Evolutionary conservation across 2,888 invertebrate species (phyloP), one percentile per base, ranked within the genome.

Genomic region (Ichneumoninae sp.): DNA sequence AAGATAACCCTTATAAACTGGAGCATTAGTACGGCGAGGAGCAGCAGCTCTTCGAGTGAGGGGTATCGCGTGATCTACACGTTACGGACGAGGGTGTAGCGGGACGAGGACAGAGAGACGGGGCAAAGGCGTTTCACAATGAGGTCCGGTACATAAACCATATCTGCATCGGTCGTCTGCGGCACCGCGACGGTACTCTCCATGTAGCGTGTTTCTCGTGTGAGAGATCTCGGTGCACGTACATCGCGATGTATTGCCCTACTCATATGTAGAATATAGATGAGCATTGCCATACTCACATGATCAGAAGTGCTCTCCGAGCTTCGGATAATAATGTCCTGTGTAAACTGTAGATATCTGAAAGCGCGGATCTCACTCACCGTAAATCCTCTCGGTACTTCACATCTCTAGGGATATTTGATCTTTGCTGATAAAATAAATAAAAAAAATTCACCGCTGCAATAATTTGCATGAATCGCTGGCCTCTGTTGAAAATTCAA

Each of bases 1-100:
- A 81, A 90, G 91, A 92, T 92, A 92, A 91, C 91, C 91, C 91
- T 92, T 91, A 92, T 92, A 92, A 93, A 93, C 92, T 92, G 91
- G 92, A 92, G 92, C 92, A 93, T 93, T 93, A 93, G 93, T 90
- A 89, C 91, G 89, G 88, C 90, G 91, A 88, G 89, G 91, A 91
- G 90, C 89, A 88, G 86, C 83, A 83, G 78, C 69, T 83, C 84
- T 81, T 82, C 66, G 77, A 78, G 76, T 33, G 75, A 71, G 75
- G 44, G 81, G 81, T 88, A 88, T 86, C 88, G 80, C 71, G 74
- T 85, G 84, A 87, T 86, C 87, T 88, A 83, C 83, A 85, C 83
- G 83, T 73, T 81, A 73, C 79, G 54, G 66, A 81, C 68, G 69
- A 66, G 78, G 65, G 73, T 57, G 81, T 71, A 60, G 83, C 30